A percentile compares a stretch with the other conserved stretches of the same genome.
These are phyloP conservation scores for Protobothrops flavoviridis DNA, from an alignment of 2,113 vertebrate genomes.

Conservation along the genomic window DNA sequence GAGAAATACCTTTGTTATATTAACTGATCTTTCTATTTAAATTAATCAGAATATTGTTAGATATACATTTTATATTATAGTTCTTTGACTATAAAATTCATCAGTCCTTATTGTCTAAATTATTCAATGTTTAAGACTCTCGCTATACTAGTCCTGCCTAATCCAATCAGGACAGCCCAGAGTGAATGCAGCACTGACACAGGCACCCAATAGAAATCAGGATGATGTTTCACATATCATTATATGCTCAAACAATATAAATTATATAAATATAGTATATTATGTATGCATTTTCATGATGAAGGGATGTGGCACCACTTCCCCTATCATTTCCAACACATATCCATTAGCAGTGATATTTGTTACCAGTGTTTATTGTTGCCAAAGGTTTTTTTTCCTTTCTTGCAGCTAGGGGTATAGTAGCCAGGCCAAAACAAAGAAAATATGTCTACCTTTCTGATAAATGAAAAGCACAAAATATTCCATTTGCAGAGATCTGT, in stretches of 20 bases:
- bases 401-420: background rate
- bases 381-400: background rate
- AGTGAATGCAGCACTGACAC: background rate
- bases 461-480: background rate
- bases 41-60: background rate
- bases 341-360: background rate
- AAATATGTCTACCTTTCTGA: background rate
- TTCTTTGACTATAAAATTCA: background rate
- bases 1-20: conserved; percentile 9
- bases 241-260: background rate
- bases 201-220: background rate
- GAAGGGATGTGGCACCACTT: background rate
- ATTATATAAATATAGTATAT: background rate
- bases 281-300: background rate
- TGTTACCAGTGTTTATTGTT: background rate
- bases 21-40: background rate
- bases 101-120: background rate
- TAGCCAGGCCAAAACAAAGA: background rate
- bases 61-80: background rate
- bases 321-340: background rate
- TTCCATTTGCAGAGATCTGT: background rate
- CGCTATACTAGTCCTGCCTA: background rate
- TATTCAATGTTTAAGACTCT: background rate
- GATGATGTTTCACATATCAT: background rate
- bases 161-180: background rate